phyloP scores from a whole-genome alignment of 2,797 vertebrate genomes.

The Moxostoma hubbsi region DNA sequence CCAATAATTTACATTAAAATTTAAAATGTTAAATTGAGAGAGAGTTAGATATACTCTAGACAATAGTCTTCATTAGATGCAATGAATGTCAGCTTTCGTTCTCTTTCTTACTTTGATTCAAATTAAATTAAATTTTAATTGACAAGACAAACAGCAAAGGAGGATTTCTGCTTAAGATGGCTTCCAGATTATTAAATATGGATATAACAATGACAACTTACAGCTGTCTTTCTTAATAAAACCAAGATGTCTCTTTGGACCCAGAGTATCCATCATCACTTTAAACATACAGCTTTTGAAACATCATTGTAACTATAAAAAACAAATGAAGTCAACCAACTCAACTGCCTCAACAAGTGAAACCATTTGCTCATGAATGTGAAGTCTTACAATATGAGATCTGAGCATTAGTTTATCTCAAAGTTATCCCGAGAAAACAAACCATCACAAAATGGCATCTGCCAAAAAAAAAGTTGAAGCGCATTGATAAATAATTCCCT shows the following conservation, averaged over 20 bases:
- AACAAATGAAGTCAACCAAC: background rate
- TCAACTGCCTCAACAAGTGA: background rate
- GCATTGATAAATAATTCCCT: background rate
- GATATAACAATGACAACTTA: background rate
- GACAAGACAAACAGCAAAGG: constrained; percentile 11
- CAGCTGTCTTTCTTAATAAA: constrained; percentile 12
- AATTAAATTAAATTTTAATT: constrained; percentile 21
- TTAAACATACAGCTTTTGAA: background rate
- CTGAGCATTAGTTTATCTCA: background rate
- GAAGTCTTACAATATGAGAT: background rate
- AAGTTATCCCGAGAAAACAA: background rate
- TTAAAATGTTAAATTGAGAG: background rate
- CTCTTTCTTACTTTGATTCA: background rate
- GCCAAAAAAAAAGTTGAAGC: background rate
- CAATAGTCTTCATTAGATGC: background rate
- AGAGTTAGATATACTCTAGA: background rate
- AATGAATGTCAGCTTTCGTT: constrained; percentile 21
- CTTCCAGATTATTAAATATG: constrained; percentile 5
- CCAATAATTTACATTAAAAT: too few relatives aligned
- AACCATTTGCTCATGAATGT: background rate
- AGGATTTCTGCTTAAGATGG: constrained; percentile 13
- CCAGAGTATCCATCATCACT: background rate
- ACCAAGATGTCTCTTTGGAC: background rate
- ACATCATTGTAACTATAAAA: background rate
- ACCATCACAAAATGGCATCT: background rate